Conservation (phyloP, 2,113 vertebrate genomes). For the Puma concolor region DNA sequence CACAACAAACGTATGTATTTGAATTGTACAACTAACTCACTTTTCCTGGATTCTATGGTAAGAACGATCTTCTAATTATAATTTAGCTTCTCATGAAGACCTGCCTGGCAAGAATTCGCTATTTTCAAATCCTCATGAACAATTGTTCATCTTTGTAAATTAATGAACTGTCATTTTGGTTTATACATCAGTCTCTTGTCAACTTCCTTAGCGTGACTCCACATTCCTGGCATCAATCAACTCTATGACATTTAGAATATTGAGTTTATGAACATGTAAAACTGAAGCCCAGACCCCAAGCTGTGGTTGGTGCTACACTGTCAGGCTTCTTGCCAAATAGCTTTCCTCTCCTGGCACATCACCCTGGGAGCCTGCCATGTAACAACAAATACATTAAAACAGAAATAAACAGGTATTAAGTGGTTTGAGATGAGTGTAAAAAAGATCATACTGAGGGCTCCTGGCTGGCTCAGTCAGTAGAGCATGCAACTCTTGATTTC, state of each 20-base stretch:
- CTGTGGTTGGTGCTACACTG: neutral
- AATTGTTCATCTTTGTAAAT: conserved; percentile 60
- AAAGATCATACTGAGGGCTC: neutral
- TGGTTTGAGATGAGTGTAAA: conserved; percentile 19
- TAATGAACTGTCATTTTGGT: conserved; percentile 55
- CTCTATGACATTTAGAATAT: conserved; percentile 5
- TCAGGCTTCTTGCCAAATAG: conserved; percentile 42
- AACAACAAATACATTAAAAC: conserved; percentile 38
- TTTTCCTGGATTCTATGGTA: conserved; percentile 48
- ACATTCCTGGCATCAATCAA: conserved; percentile 22
- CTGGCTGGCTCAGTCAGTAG: no score
- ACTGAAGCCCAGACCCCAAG: neutral
- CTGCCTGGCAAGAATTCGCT: neutral
- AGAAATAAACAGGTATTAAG: conserved; percentile 38
- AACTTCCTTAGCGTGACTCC: neutral
- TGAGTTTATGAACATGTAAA: conserved; percentile 52
- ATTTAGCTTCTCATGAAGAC: conserved; percentile 30
- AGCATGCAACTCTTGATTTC: no score
- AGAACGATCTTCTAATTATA: conserved; percentile 38
- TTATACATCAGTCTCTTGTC: conserved; percentile 25
- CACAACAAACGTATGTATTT: conserved; percentile 23
- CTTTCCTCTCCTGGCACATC: neutral
- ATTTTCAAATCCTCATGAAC: conserved; percentile 41
- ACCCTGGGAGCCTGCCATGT: conserved; percentile 1
- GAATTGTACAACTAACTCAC: conserved; percentile 28